Evolutionary conservation across 2,113 vertebrate species (phyloP), one percentile per base, ranked within the genome.

Genomic region (Gasterosteus nipponicus): DNA sequence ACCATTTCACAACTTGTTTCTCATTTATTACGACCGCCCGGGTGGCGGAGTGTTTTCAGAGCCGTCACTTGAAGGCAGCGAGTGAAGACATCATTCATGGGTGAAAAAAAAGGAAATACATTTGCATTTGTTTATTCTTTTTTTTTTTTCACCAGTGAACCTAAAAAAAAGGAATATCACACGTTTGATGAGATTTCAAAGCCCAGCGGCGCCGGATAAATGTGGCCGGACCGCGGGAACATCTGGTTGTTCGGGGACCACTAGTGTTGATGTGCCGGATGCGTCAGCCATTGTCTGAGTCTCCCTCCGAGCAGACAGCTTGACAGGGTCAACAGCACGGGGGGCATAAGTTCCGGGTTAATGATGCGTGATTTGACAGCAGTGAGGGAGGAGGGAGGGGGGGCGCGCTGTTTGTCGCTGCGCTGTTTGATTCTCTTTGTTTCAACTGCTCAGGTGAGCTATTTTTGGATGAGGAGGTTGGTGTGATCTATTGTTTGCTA

Each of bases 131-230:
- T 67, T 8, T 44, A 42, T 42, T 53, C 10, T n/a, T 56, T 6
- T 38, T 29, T 29, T 56, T 61, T 46, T 7, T 39, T 35, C 41
- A 73, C 49, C 8, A 46, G 47, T 86, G 87, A 88, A 80, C 85
- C 79, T 84, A 74, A 38, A 38, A 38, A 38, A 85, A 74, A 86
- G 29, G 75, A 81, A 73, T 38, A 69, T 81, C 46, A 54, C 3
- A 10, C 53, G 2, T 82, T 84, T 89, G 72, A 87, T 86, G 67
- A 73, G 47, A 85, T 84, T 84, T 87, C 62, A 82, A 88, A 81
- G 74, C 66, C 46, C 31, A 69, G 75, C 47, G 3, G 6, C 3
- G 18, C 60, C 60, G 75, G 81, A 82, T 83, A 56, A 76, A 81
- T 61, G 73, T 66, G 67, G 22, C 70, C 26, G 65, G 65, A 71